Conservation (phyloP, 2,888 invertebrate species). For the Muscina levida region DNA sequence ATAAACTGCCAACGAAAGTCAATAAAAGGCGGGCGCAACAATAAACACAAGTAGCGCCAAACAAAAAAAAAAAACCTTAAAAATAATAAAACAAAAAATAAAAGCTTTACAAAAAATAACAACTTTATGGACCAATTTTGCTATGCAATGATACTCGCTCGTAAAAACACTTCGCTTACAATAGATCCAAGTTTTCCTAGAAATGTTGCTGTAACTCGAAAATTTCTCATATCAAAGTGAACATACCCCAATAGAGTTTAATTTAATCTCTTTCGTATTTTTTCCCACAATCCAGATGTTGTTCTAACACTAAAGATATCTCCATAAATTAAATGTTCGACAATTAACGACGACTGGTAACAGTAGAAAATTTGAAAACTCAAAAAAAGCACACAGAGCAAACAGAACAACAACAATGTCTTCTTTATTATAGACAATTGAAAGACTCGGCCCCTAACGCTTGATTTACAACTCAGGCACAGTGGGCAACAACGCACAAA, state of each 20-base stretch:
- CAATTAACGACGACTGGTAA: background rate
- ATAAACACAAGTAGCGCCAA: background rate
- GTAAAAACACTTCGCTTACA: no score
- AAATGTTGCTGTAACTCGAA: no score
- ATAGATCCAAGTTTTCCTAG: no score
- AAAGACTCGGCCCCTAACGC: constrained; percentile 49
- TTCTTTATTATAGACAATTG: constrained; percentile 52
- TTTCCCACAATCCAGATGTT: background rate
- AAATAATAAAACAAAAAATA: no score
- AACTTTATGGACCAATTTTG: no score
- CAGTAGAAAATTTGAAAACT: constrained; percentile 20
- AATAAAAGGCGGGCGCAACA: background rate
- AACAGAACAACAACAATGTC: constrained; percentile 56
- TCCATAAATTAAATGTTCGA: background rate
- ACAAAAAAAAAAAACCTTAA: no score
- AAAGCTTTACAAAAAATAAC: no score
- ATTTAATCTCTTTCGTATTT: background rate
- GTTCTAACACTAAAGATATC: no score
- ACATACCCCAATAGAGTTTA: no score
- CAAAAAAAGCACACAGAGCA: no score
- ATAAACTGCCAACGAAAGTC: constrained; percentile 10
- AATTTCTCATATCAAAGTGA: no score
- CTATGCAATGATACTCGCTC: no score
- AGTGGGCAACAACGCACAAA: constrained; percentile 69
- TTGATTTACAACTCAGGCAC: constrained; percentile 63